phyloP scores from a whole-genome alignment of 2,888 invertebrate genomes.

The Charanyca ferruginea region DNA sequence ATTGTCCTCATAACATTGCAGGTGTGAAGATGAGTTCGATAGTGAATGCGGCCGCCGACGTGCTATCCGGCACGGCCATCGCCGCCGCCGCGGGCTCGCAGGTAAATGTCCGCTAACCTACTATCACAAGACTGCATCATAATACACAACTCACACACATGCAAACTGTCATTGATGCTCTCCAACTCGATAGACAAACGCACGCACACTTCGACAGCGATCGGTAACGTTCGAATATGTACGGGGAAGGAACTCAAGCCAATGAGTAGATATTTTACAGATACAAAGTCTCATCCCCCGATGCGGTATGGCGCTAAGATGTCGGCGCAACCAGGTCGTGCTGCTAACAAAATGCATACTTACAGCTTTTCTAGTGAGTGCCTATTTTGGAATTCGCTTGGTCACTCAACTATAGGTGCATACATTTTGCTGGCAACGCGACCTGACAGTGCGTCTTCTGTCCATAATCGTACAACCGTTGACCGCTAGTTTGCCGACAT shows the following conservation, averaged over 20 bases:
- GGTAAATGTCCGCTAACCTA: constrained; percentile 70
- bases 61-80: constrained; percentile 93
- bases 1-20: constrained; percentile 62
- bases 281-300: neutral
- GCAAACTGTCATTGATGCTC: neutral
- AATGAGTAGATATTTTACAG: neutral
- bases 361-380: no score
- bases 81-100: constrained; percentile 92
- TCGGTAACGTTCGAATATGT: neutral
- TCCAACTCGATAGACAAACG: neutral
- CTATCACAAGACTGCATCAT: neutral
- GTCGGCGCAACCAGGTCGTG: no score
- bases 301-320: no score
- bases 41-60: constrained; percentile 92
- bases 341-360: no score
- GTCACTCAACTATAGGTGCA: no score
- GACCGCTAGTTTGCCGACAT: no score
- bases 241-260: neutral
- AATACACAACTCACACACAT: neutral
- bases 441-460: no score
- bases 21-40: constrained; percentile 92
- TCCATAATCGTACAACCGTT: neutral
- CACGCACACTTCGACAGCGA: neutral
- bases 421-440: no score
- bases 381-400: no score